Percentiles rank a stretch among this genome's conserved stretches.
phyloP scores from a whole-genome alignment of 2,888 invertebrate genomes.

The Horisme vitalbata region DNA sequence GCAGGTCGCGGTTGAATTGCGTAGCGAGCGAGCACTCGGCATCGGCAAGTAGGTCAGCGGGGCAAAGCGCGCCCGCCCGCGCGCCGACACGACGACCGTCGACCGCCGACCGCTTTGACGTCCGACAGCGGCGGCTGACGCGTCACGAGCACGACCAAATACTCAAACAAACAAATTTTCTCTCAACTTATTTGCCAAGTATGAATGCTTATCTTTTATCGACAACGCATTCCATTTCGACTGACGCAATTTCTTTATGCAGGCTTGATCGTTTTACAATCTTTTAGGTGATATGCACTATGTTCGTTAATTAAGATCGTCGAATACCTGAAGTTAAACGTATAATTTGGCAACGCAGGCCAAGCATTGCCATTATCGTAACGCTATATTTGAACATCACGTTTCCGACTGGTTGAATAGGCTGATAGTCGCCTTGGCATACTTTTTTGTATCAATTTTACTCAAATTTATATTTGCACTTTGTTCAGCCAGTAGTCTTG shows the following conservation, averaged over 20 bases:
- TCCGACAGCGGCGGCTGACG: too few relatives aligned
- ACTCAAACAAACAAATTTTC: constrained; percentile 14
- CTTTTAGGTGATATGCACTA: too few relatives aligned
- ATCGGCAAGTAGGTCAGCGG: constrained; percentile 79
- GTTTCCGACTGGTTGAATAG: constrained; percentile 64
- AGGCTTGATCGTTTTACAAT: neutral
- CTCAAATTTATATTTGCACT: constrained; percentile 39
- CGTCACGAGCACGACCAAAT: constrained; percentile 22
- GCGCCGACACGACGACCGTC: constrained; percentile 55
- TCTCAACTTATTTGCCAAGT: constrained; percentile 17
- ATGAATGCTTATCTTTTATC: constrained; percentile 20
- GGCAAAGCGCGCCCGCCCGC: constrained; percentile 62
- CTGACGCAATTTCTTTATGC: neutral
- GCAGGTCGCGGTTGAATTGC: constrained; percentile 75
- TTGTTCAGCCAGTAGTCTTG: constrained; percentile 12
- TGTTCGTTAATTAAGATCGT: neutral
- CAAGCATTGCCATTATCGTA: constrained; percentile 52
- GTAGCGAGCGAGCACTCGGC: constrained; percentile 66
- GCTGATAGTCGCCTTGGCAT: constrained; percentile 69
- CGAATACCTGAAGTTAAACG: neutral
- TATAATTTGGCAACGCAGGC: constrained; percentile 50
- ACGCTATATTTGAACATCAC: constrained; percentile 67
- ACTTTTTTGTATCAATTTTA: constrained; percentile 66
- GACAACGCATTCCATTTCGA: neutral
- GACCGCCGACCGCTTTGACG: constrained; percentile 48